phyloP scores from a whole-genome alignment of 2,797 vertebrate species.

The Euthynnus affinis region DNA sequence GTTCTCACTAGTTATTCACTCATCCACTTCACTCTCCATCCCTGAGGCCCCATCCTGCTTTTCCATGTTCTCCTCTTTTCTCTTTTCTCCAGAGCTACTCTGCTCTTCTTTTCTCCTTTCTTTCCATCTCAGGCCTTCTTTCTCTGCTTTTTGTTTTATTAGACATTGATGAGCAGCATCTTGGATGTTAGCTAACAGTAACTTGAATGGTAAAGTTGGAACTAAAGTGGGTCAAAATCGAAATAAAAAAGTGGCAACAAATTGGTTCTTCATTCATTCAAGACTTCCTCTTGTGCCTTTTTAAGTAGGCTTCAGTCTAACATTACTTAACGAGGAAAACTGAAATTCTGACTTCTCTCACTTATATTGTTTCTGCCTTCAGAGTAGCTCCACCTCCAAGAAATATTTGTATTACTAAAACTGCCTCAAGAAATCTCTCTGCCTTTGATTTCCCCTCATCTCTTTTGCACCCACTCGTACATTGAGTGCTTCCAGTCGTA shows the following conservation, averaged over 20 bases:
- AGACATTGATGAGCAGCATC: neutral
- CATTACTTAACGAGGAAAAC: constrained; percentile 16
- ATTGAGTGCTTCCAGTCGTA: constrained; percentile 23
- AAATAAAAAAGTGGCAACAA: neutral
- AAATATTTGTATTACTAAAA: constrained; percentile 60
- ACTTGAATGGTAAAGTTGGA: neutral
- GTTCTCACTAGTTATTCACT: constrained; percentile 76
- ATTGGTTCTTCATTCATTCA: constrained; percentile 14
- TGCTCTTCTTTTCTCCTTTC: constrained; percentile 1
- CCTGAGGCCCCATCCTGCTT: constrained; percentile 53
- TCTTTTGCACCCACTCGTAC: constrained; percentile 21
- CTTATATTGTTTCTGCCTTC: constrained; percentile 34
- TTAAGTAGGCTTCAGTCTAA: constrained; percentile 30
- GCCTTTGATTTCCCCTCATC: constrained; percentile 26
- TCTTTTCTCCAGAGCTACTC: neutral
- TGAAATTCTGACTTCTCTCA: neutral
- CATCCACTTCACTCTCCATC: constrained; percentile 73
- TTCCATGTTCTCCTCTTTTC: constrained; percentile 36
- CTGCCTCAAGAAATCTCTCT: constrained; percentile 25
- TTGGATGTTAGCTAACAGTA: constrained; percentile 11
- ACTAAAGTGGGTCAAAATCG: neutral
- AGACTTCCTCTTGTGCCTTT: constrained; percentile 27
- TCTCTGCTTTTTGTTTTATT: constrained; percentile 10
- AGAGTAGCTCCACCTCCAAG: constrained; percentile 21
- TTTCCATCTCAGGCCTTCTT: neutral